Evolutionary conservation across 2,888 invertebrate species (phyloP).

Genomic region (Epiblema foenella): DNA sequence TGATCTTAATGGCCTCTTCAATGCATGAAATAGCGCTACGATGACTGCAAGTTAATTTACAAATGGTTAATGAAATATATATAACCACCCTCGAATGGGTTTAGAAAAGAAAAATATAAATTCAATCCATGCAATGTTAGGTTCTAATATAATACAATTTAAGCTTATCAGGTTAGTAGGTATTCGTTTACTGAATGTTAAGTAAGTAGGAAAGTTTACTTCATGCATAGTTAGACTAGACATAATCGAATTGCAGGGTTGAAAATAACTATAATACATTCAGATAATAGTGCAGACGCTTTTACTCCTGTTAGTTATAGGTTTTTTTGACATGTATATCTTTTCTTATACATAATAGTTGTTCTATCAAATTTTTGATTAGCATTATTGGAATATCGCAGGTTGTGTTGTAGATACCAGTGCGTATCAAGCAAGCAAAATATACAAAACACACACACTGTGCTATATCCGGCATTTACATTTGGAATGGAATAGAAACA

Average conservation of each 20-base stretch:
- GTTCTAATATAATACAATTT: neutral
- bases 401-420: neutral
- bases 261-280: neutral
- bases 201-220: neutral
- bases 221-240: neutral
- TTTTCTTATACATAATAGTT: neutral
- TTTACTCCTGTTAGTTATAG: neutral
- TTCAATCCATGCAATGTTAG: neutral
- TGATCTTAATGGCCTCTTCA: conserved; percentile 3
- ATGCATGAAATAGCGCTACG: conserved; percentile 3
- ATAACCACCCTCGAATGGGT: neutral
- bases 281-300: neutral
- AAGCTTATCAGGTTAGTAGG: neutral
- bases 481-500: no score
- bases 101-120: neutral
- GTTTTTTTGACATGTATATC: neutral
- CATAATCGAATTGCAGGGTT: neutral
- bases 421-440: conserved; percentile 5
- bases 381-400: neutral
- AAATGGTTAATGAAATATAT: neutral
- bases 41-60: neutral
- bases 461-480: neutral
- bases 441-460: neutral
- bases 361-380: neutral
- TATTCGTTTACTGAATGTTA: neutral